Base-by-base conservation (phyloP, 2,113 vertebrate species). In the Hepsetus odoe region DNA sequence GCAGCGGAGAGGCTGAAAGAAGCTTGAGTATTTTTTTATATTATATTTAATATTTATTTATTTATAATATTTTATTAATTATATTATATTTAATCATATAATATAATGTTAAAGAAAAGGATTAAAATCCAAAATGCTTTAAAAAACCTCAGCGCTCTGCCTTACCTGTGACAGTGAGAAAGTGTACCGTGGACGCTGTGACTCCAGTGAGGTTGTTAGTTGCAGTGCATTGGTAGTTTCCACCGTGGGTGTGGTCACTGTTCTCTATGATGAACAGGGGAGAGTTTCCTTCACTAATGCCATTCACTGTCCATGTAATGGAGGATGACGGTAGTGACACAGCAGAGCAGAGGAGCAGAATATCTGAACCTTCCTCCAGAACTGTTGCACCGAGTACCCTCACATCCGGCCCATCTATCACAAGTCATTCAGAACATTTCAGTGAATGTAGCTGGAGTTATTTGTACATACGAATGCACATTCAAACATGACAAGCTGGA, bases 181-280 rank as follows among this genome's bases (percentile, higher is more conserved):
- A 24, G 22, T 82, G 69, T 55, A 82, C 28, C 7, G 84, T 83
- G 28, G 68, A 86, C 65, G 79, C 83, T 82, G 80, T 86, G 64
- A 40, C 22, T 75, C 67, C 82, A 30, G 90, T 90, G 67, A 88
- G 74, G 56, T 22, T 14, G 33, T 90, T 92, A 55, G 49, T 77
- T 65, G 86, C 87, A 8, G 83, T 87, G 81, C 91, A 92, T 13
- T 80, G 88, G 73, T 92, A 92, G 26, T 85, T 87, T 12, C 89
- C 91, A 5, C 51, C 20, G 70, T 80, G 69, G 3, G 55, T 64
- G 38, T 0, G 22, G 13, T 44, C 79, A 24, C 90, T 72, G 30
- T 66, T 80, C 82, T 84, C 74, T 62, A 85, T 85, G 5, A 88
- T 10, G 53, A 76, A 90, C 68, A 76, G 2, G 1, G 81, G 80